phyloP scores from a whole-genome alignment of 1,140 invertebrate species.

The Neuroterus valhalla region DNA sequence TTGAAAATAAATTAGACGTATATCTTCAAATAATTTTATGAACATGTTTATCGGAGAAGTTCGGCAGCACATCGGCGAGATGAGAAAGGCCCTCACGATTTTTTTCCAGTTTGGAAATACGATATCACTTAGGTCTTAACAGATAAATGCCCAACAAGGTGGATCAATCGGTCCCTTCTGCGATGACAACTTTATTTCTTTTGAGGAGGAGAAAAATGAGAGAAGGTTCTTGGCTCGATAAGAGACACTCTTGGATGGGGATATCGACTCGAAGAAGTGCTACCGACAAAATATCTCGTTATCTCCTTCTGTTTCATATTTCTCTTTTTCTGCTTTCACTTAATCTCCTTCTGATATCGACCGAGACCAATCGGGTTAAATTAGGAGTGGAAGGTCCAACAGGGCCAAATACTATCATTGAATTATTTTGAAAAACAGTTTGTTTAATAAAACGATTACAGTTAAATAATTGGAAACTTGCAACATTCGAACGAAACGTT shows the following conservation, averaged over 20 bases:
- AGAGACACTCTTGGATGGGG: neutral
- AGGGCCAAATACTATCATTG: too few relatives aligned
- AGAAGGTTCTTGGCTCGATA: neutral
- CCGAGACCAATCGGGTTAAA: neutral
- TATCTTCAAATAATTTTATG: slow-evolving; percentile 14
- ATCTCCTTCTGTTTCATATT: neutral
- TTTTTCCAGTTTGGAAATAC: slow-evolving; percentile 23
- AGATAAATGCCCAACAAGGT: slow-evolving; percentile 21
- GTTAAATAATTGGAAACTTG: too few relatives aligned
- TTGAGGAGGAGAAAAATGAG: slow-evolving; percentile 9
- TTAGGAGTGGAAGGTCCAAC: too few relatives aligned
- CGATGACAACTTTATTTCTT: slow-evolving; percentile 26
- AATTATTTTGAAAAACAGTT: too few relatives aligned
- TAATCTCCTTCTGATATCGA: slow-evolving; percentile 1
- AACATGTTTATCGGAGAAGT: slow-evolving; percentile 26
- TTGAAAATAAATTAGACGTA: slow-evolving; percentile 28
- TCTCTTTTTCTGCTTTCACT: neutral
- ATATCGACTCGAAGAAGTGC: slow-evolving; percentile 2
- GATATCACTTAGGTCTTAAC: slow-evolving; percentile 15
- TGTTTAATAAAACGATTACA: too few relatives aligned
- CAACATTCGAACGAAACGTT: too few relatives aligned
- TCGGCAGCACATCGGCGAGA: neutral
- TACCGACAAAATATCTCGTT: slow-evolving; percentile 22
- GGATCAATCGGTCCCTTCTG: slow-evolving; percentile 24
- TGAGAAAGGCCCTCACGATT: slow-evolving; percentile 11